phyloP scores from a whole-genome alignment of 2,888 invertebrate species.

The Pristionchus fissidentatus region DNA sequence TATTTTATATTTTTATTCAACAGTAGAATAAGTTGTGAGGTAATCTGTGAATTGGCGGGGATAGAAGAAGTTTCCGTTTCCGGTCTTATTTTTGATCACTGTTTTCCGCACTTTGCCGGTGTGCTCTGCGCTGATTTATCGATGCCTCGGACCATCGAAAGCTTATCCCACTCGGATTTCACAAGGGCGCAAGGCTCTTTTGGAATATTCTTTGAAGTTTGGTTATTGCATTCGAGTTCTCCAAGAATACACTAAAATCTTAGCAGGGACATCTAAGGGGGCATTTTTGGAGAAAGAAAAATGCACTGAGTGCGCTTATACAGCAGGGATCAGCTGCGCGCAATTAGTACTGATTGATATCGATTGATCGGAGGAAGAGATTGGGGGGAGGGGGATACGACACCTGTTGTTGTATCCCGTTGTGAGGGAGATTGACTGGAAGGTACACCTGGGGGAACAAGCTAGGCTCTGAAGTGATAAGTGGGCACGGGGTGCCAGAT shows the following conservation, averaged over 20 bases:
- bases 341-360: not conserved
- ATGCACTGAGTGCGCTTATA: not conserved
- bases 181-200: not conserved
- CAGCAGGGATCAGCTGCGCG: too few species aligned
- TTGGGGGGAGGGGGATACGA: too few species aligned
- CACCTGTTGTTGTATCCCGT: too few species aligned
- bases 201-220: not conserved
- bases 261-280: too few species aligned
- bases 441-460: too few species aligned
- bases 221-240: not conserved
- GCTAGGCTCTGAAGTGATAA: too few species aligned
- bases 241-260: too few species aligned
- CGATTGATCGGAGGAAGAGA: constrained; percentile 4
- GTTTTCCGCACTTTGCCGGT: constrained; percentile 8
- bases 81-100: not conserved
- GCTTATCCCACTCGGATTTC: constrained; percentile 11
- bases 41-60: too few species aligned
- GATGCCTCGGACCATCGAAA: too few species aligned
- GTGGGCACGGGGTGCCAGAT: too few species aligned
- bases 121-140: constrained; percentile 8
- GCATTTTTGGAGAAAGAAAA: too few species aligned
- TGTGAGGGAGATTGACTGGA: too few species aligned
- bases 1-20: not conserved
- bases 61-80: not conserved
- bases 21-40: not conserved